These are phyloP conservation scores for Hoplostethus atlanticus DNA, from an alignment of 2,797 vertebrate species.

Conservation along the genomic window DNA sequence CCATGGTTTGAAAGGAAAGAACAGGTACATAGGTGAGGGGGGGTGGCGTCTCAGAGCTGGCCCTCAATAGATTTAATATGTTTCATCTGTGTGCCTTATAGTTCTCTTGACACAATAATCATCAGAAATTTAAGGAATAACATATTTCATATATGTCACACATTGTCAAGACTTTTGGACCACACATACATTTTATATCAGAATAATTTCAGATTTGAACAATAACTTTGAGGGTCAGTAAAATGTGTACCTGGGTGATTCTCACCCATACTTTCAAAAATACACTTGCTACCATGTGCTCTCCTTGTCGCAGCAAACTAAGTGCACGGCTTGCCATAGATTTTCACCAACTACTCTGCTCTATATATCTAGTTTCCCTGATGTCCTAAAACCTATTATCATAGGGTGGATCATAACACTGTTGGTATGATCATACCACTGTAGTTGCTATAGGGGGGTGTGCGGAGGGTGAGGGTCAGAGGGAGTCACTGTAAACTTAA, in stretches of 20 bases:
- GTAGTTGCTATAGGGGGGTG: constrained; percentile 46
- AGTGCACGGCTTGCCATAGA: constrained; percentile 55
- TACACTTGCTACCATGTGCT: constrained; percentile 83
- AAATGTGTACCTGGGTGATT: constrained; percentile 60
- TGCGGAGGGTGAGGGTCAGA: constrained; percentile 32
- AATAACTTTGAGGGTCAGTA: constrained; percentile 55
- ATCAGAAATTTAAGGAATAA: constrained; percentile 81
- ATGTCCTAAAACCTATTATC: constrained; percentile 51
- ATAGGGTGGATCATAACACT: constrained; percentile 39
- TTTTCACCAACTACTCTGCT: constrained; percentile 56
- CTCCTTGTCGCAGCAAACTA: constrained; percentile 68
- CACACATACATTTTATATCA: constrained; percentile 79
- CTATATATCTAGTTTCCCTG: constrained; percentile 63
- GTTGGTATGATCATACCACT: constrained; percentile 39
- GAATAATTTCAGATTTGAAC: constrained; percentile 76
- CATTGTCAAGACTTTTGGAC: constrained; percentile 80
- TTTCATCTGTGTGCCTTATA: constrained; percentile 69
- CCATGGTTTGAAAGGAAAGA: constrained; percentile 92
- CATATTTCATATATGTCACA: constrained; percentile 83
- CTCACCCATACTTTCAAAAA: constrained; percentile 73
- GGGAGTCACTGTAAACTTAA: constrained; percentile 76
- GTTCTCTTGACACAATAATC: constrained; percentile 77
- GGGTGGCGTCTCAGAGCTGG: constrained; percentile 78
- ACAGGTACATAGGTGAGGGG: constrained; percentile 86
- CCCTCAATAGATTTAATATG: constrained; percentile 77